phyloP scores from a whole-genome alignment of 1,140 invertebrate genomes.

The Aphidius gifuensis region DNA sequence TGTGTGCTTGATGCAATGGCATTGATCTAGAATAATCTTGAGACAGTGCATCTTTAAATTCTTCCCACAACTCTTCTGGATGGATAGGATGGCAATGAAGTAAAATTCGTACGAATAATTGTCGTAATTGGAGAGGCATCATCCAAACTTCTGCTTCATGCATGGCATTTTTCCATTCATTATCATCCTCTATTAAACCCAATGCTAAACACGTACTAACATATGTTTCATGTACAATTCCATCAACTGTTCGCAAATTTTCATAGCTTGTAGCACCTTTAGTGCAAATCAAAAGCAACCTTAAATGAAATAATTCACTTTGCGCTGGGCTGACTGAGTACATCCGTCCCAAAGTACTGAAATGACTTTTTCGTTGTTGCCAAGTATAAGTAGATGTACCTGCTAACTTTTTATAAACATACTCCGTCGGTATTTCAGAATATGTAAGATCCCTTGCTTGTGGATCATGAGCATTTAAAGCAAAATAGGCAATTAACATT shows the following conservation, averaged over 20 bases:
- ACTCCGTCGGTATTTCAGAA: background rate
- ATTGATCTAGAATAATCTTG: constrained; percentile 9
- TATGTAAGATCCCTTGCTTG: background rate
- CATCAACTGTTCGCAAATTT: too few species aligned
- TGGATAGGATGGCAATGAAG: constrained; percentile 11
- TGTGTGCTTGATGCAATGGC: background rate
- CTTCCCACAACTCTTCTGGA: constrained; percentile 17
- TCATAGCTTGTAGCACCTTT: background rate
- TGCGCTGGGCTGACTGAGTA: constrained; percentile 10
- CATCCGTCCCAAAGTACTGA: background rate
- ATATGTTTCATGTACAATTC: background rate
- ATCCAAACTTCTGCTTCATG: background rate
- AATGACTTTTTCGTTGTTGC: background rate
- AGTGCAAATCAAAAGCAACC: background rate
- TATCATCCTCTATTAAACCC: background rate
- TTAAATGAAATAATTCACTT: constrained; percentile 27
- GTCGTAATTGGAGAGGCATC: background rate
- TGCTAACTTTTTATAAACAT: background rate
- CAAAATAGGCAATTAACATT: background rate
- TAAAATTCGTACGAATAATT: constrained; percentile 15
- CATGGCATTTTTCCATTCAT: constrained; percentile 6
- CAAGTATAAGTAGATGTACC: background rate
- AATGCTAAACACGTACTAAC: constrained; percentile 1
- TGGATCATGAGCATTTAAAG: background rate
- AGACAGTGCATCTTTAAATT: constrained; percentile 18